phyloP scores from a whole-genome alignment of 35 echinoderm and acorn worm genomes.

The Hemicentrotus pulcherrimus region DNA sequence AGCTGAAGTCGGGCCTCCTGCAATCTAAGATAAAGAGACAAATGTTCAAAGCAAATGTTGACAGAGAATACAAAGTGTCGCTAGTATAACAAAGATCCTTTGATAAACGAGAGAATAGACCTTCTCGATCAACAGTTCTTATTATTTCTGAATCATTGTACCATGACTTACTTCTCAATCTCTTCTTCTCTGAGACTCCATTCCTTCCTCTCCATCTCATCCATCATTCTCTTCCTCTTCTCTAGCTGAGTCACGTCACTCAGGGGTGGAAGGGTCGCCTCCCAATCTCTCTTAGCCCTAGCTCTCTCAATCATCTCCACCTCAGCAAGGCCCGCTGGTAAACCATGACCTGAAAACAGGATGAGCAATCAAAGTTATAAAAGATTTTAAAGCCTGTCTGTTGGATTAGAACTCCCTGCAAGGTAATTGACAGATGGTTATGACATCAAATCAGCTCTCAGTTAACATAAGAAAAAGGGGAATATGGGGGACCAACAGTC shows the following conservation, averaged over 20 bases:
- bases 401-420: too few species aligned
- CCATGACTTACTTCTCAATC: conserved; percentile 91
- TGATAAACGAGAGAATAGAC: too few species aligned
- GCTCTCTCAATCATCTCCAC: conserved; percentile 99
- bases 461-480: too few species aligned
- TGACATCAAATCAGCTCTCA: too few species aligned
- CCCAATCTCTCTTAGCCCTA: conserved; percentile 90
- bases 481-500: too few species aligned
- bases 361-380: too few species aligned
- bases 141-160: neutral
- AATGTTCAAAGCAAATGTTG: neutral
- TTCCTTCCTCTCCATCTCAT: conserved; percentile 96
- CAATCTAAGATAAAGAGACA: conserved; percentile 50
- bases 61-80: too few species aligned
- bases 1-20: conserved; percentile 95
- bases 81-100: too few species aligned
- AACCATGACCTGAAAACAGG: conserved; percentile 69
- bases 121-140: too few species aligned
- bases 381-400: too few species aligned
- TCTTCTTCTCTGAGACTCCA: conserved; percentile 96
- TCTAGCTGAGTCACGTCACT: conserved; percentile 85
- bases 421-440: too few species aligned
- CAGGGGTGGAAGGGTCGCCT: conserved; percentile 90
- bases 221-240: conserved; percentile 97
- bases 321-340: conserved; percentile 93